Evolutionary conservation across 2,888 invertebrate species (phyloP).

Genomic region (Allophyes oxyacanthae): DNA sequence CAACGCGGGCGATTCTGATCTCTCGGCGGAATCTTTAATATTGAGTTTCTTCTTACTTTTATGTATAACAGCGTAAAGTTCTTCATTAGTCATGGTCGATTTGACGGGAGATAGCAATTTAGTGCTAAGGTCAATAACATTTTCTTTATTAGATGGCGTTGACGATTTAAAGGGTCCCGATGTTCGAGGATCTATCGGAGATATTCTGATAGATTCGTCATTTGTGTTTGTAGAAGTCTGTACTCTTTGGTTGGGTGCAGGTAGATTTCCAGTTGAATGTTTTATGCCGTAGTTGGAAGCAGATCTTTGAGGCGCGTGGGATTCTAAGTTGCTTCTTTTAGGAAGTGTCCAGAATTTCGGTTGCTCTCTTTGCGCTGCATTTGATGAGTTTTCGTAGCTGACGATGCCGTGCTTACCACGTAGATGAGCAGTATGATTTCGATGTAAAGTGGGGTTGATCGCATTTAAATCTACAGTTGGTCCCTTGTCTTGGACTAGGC

Average conservation of each 20-base stretch:
- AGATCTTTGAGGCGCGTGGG: slow-evolving; percentile 58
- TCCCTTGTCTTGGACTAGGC: slow-evolving; percentile 67
- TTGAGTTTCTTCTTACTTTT: slow-evolving; percentile 93
- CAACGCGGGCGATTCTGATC: slow-evolving; percentile 84
- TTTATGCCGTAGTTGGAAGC: slow-evolving; percentile 64
- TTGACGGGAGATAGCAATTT: slow-evolving; percentile 91
- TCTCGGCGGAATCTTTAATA: slow-evolving; percentile 89
- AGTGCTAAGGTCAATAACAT: slow-evolving; percentile 83
- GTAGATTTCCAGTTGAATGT: slow-evolving; percentile 55
- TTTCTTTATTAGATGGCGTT: slow-evolving; percentile 90
- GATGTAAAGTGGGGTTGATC: slow-evolving; percentile 73
- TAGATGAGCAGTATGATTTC: slow-evolving; percentile 75
- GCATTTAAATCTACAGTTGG: slow-evolving; percentile 71
- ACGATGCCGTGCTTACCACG: slow-evolving; percentile 76
- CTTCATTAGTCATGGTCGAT: slow-evolving; percentile 94
- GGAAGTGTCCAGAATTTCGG: slow-evolving; percentile 90
- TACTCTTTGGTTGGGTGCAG: slow-evolving; percentile 53
- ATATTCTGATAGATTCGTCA: slow-evolving; percentile 89
- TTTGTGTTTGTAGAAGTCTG: slow-evolving; percentile 46
- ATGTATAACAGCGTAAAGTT: slow-evolving; percentile 93
- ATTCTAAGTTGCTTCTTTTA: slow-evolving; percentile 70
- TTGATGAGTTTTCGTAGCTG: slow-evolving; percentile 71
- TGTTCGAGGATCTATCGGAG: slow-evolving; percentile 91
- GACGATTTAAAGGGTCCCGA: slow-evolving; percentile 91
- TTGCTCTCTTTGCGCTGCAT: slow-evolving; percentile 69